phyloP scores from a whole-genome alignment of 2,113 vertebrate genomes.

The Isurus oxyrinchus region DNA sequence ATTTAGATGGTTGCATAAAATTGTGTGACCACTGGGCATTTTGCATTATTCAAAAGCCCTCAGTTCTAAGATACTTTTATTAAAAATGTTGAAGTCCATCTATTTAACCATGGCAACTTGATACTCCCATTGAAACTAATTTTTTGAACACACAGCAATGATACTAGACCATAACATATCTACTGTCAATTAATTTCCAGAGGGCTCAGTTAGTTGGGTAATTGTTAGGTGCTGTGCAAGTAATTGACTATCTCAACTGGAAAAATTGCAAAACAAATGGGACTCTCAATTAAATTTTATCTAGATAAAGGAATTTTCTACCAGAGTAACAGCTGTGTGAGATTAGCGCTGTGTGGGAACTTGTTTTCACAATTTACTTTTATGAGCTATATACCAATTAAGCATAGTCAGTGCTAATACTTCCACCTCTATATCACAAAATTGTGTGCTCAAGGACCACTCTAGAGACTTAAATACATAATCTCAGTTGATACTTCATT shows the following conservation, averaged over 20 bases:
- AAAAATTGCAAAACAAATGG: constrained; percentile 25
- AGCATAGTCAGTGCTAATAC: not conserved
- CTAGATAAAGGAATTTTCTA: constrained; percentile 12
- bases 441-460: not conserved
- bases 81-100: not conserved
- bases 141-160: not conserved
- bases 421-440: not conserved
- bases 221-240: constrained; percentile 19
- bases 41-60: not conserved
- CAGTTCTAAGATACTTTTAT: not conserved
- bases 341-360: not conserved
- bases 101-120: not conserved
- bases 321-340: not conserved
- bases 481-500: not conserved
- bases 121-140: not conserved
- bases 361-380: constrained; percentile 14
- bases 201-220: not conserved
- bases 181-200: not conserved
- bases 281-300: constrained; percentile 9
- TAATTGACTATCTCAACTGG: constrained; percentile 21
- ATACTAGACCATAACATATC: not conserved
- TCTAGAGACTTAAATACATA: not conserved
- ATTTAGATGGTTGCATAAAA: not conserved
- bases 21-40: not conserved
- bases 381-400: not conserved